A percentile compares a stretch with the other conserved stretches of the same genome.
phyloP scores from a whole-genome alignment of 2,113 vertebrate species.

The Barnardius zonarius region DNA sequence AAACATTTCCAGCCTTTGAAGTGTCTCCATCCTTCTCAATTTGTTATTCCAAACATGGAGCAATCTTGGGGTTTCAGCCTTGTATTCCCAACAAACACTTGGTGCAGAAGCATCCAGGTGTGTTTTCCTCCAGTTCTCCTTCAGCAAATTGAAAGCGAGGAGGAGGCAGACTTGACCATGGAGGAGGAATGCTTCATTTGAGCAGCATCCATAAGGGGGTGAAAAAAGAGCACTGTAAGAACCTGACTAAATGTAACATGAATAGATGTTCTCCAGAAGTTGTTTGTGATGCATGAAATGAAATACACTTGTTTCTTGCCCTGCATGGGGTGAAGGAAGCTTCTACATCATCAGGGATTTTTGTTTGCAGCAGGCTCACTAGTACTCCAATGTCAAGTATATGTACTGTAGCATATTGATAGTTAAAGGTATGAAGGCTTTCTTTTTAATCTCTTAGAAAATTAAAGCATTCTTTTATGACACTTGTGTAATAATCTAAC shows the following conservation, averaged over 20 bases:
- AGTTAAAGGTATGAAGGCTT: not conserved
- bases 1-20: not conserved
- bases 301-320: not conserved
- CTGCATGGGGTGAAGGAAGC: not conserved
- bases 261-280: not conserved
- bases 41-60: not conserved
- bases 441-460: not conserved
- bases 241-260: not conserved
- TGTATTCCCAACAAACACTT: not conserved
- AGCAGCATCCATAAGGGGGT: not conserved
- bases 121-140: not conserved
- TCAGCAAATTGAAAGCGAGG: not conserved
- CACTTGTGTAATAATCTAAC: conserved; percentile 9
- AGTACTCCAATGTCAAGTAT: not conserved
- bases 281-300: not conserved
- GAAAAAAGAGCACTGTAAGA: not conserved
- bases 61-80: not conserved
- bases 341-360: not conserved
- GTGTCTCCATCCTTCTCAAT: not conserved
- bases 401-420: not conserved
- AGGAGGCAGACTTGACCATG: not conserved
- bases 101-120: not conserved
- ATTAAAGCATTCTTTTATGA: conserved; percentile 13
- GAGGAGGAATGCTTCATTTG: not conserved
- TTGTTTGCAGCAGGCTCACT: not conserved